Conservation (phyloP, 2,888 invertebrate species). For the Drosophila mercatorum region DNA sequence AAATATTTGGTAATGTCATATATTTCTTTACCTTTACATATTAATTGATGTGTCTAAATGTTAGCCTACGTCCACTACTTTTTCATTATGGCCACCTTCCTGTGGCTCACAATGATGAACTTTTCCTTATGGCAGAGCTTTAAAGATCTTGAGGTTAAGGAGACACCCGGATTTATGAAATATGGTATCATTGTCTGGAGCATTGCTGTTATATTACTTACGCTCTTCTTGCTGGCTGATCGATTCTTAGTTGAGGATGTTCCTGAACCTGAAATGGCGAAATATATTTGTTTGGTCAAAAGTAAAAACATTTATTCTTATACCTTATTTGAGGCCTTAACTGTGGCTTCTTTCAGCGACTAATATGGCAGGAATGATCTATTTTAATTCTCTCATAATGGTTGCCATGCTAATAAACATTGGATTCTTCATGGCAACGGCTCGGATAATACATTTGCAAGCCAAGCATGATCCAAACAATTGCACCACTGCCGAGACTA, state of each 20-base stretch:
- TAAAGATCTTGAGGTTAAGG: neutral
- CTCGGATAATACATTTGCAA: constrained; percentile 62
- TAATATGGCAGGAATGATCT: constrained; percentile 60
- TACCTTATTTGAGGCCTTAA: neutral
- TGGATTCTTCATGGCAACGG: constrained; percentile 66
- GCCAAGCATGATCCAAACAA: constrained; percentile 61
- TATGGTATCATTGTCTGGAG: constrained; percentile 76
- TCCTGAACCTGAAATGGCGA: constrained; percentile 85
- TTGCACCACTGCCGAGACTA: constrained; percentile 3
- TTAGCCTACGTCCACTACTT: constrained; percentile 85
- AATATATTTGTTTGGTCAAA: constrained; percentile 86
- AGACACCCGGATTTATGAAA: constrained; percentile 40
- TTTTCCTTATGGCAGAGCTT: constrained; percentile 90
- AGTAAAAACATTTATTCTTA: constrained; percentile 79
- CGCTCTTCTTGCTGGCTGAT: constrained; percentile 3
- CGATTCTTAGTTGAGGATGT: neutral
- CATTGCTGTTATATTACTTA: constrained; percentile 51
- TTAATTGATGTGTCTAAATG: neutral
- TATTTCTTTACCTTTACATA: neutral
- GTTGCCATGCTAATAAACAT: constrained; percentile 69
- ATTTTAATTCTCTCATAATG: constrained; percentile 70
- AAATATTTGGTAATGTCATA: neutral
- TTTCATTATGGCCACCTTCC: constrained; percentile 91
- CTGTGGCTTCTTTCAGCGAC: constrained; percentile 26
- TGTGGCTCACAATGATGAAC: constrained; percentile 94